A percentile compares a stretch with the other conserved stretches of the same genome.
Conservation (phyloP, 2,888 invertebrate species). For the Nomada flava region DNA sequence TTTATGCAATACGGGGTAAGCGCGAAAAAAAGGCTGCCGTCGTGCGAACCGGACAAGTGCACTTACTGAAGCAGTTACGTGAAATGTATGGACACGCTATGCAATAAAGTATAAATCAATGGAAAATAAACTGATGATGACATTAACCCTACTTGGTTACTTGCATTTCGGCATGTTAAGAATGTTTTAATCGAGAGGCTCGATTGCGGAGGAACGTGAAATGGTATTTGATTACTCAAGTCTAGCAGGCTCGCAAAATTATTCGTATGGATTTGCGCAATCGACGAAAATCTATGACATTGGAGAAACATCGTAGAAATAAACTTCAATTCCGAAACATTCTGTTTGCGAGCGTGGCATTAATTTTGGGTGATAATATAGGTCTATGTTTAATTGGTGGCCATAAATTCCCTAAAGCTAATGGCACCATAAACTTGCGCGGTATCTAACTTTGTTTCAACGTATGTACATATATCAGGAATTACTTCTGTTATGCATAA, state of each 20-base stretch:
- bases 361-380: not conserved
- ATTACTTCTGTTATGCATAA: not conserved
- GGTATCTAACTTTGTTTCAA: no score
- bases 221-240: not conserved
- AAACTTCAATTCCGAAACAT: not conserved
- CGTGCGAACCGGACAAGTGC: not conserved
- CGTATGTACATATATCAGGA: no score
- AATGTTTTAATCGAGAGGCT: not conserved
- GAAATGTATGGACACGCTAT: not conserved
- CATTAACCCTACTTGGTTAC: not conserved
- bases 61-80: not conserved
- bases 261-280: not conserved
- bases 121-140: not conserved
- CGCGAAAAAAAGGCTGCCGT: not conserved
- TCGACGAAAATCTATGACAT: no score
- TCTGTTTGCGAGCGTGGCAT: not conserved
- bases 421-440: no score
- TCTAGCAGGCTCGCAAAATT: not conserved
- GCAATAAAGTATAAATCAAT: not conserved
- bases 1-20: slow-evolving; percentile 18
- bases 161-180: no score
- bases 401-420: no score
- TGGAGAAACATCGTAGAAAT: not conserved
- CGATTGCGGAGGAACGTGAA: not conserved
- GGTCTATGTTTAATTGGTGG: no score